Conservation (phyloP, 1,140 invertebrate species). For the Atta colombica region DNA sequence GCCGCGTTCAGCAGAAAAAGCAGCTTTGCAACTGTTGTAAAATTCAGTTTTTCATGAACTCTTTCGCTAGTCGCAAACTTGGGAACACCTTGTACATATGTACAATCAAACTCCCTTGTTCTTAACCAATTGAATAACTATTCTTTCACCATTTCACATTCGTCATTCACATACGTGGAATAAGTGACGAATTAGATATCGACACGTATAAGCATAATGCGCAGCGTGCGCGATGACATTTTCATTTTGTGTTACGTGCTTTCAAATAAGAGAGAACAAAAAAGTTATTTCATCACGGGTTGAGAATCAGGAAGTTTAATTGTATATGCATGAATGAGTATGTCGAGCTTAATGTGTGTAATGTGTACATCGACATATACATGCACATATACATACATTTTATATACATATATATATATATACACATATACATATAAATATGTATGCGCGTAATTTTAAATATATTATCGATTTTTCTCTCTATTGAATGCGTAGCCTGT, state of each 20-base stretch:
- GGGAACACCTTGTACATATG: slow-evolving; percentile 29
- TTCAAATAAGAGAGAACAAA: not conserved
- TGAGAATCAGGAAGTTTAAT: slow-evolving; percentile 10
- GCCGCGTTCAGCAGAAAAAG: too few relatives aligned
- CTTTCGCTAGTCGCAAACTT: not conserved
- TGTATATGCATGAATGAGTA: slow-evolving; percentile 60
- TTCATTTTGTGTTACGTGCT: not conserved
- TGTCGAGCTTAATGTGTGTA: slow-evolving; percentile 41
- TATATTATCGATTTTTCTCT: slow-evolving; percentile 83
- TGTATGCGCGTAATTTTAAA: slow-evolving; percentile 78
- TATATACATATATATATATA: slow-evolving; percentile 46
- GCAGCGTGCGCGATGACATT: not conserved
- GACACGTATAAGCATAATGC: not conserved
- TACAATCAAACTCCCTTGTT: slow-evolving; percentile 15
- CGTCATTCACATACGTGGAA: not conserved
- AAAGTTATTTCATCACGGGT: not conserved
- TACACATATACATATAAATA: slow-evolving; percentile 33
- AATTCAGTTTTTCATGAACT: not conserved
- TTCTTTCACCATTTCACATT: not conserved
- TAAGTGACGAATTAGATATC: not conserved
- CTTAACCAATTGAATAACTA: not conserved
- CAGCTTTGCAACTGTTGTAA: too few relatives aligned
- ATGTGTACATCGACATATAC: slow-evolving; percentile 48
- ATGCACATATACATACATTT: slow-evolving; percentile 23
- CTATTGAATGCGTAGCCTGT: slow-evolving; percentile 75